These are phyloP conservation scores for Cochlearius cochlearius DNA, from an alignment of 2,113 vertebrate genomes.

Conservation along the genomic window DNA sequence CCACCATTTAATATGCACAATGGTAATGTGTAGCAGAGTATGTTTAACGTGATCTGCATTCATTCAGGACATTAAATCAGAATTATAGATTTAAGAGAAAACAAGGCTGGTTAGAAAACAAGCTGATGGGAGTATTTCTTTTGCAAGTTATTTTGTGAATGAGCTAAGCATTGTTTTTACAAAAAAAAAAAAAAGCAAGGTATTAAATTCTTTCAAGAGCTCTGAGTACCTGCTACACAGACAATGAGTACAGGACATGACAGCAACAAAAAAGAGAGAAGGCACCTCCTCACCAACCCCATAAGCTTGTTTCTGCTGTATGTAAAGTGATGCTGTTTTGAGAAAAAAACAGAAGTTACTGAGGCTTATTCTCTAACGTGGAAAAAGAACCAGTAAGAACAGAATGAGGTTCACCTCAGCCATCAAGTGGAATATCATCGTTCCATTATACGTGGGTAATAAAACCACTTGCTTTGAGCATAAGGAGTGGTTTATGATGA, in stretches of 20 bases:
- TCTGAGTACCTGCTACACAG: not conserved
- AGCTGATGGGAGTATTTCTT: not conserved
- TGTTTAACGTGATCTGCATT: not conserved
- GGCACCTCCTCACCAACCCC: not conserved
- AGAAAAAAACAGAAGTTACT: not conserved
- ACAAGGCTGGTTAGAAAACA: not conserved
- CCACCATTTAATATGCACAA: not conserved
- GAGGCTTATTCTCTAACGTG: not conserved
- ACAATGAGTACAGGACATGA: not conserved
- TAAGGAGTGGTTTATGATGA: not conserved
- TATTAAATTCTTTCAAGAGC: not conserved
- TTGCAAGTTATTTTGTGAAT: not conserved
- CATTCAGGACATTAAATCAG: not conserved
- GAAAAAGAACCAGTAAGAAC: not conserved
- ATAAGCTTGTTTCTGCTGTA: not conserved
- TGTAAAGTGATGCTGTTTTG: not conserved
- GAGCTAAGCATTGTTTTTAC: not conserved
- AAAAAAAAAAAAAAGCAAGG: not conserved
- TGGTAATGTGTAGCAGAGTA: not conserved
- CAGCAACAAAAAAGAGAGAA: not conserved
- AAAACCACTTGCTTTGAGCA: not conserved
- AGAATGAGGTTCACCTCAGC: not conserved
- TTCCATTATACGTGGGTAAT: not conserved
- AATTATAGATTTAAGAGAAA: not conserved
- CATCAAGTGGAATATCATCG: not conserved